Percentiles rank a stretch among this genome's conserved stretches.
These are phyloP conservation scores for Oostethus manadensis DNA, from an alignment of 2,113 vertebrate genomes.

Conservation along the genomic window DNA sequence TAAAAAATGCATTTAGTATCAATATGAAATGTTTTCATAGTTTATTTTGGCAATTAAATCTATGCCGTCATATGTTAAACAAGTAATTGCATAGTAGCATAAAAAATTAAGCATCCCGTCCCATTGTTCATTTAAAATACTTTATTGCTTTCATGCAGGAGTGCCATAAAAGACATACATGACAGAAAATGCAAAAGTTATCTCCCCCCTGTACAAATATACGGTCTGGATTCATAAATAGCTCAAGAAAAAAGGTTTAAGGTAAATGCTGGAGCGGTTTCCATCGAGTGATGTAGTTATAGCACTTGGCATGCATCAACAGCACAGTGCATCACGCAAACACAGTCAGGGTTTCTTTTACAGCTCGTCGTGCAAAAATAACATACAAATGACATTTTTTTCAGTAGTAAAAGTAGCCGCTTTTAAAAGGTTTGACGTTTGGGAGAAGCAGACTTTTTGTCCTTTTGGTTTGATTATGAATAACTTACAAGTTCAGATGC, in stretches of 20 bases:
- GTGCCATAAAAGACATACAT: conserved; percentile 70
- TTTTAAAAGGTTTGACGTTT: conserved; percentile 26
- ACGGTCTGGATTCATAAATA: conserved; percentile 64
- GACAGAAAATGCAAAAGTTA: conserved; percentile 75
- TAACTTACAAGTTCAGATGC: conserved; percentile 1
- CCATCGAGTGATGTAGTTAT: conserved; percentile 48
- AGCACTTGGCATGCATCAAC: conserved; percentile 74
- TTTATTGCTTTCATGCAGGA: conserved; percentile 82
- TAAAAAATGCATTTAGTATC: too few species aligned
- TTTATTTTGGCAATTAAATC: too few species aligned
- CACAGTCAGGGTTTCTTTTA: conserved; percentile 46
- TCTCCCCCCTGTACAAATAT: conserved; percentile 66
- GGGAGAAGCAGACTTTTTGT: not conserved
- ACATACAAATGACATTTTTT: conserved; percentile 59
- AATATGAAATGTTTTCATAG: too few species aligned
- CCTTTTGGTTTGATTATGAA: not conserved
- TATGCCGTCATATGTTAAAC: too few species aligned
- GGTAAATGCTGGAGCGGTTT: conserved; percentile 28
- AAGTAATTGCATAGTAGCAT: not conserved
- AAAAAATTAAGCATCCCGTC: not conserved
- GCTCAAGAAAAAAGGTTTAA: conserved; percentile 44
- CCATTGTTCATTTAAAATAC: conserved; percentile 71
- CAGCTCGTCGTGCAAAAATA: conserved; percentile 68
- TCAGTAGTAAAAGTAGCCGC: conserved; percentile 46
- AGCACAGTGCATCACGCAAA: conserved; percentile 51